These are phyloP conservation scores for Drosophila tsacasi DNA, from an alignment of 1,140 invertebrate genomes.

Conservation along the genomic window DNA sequence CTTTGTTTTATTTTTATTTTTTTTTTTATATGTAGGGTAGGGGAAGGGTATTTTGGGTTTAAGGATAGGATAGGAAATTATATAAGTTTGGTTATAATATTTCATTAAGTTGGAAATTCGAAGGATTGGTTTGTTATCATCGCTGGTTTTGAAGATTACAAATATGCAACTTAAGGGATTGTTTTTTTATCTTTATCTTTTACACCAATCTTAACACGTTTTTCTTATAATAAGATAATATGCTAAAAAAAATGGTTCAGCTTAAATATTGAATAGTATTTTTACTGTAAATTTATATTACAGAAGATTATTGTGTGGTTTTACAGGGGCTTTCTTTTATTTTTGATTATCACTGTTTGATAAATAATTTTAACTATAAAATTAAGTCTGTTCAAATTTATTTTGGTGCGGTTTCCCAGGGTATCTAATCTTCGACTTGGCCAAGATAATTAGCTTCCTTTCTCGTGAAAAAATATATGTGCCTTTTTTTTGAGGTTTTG, in stretches of 20 bases:
- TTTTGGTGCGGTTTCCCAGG: neutral
- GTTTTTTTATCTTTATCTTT: neutral
- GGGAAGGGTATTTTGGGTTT: neutral
- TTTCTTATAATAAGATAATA: no score
- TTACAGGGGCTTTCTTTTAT: no score
- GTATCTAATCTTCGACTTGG: neutral
- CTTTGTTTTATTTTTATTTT: slow-evolving; percentile 21
- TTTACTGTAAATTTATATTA: neutral
- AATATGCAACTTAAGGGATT: neutral
- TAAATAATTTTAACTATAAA: neutral
- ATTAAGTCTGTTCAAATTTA: neutral
- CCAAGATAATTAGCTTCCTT: slow-evolving; percentile 7
- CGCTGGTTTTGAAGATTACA: neutral
- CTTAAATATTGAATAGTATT: neutral
- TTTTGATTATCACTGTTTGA: neutral
- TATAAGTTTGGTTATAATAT: neutral
- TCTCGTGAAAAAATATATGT: slow-evolving; percentile 2
- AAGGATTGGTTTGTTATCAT: neutral
- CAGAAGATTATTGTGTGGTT: no score
- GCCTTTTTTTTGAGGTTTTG: slow-evolving; percentile 28
- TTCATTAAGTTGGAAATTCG: neutral
- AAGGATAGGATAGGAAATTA: neutral
- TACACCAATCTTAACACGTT: neutral
- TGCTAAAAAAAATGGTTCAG: neutral
- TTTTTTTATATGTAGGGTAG: slow-evolving; percentile 12